A percentile compares a stretch with the other conserved stretches of the same genome.
These are phyloP conservation scores for Eupithecia subfuscata DNA, from an alignment of 2,888 invertebrate species.

Conservation along the genomic window DNA sequence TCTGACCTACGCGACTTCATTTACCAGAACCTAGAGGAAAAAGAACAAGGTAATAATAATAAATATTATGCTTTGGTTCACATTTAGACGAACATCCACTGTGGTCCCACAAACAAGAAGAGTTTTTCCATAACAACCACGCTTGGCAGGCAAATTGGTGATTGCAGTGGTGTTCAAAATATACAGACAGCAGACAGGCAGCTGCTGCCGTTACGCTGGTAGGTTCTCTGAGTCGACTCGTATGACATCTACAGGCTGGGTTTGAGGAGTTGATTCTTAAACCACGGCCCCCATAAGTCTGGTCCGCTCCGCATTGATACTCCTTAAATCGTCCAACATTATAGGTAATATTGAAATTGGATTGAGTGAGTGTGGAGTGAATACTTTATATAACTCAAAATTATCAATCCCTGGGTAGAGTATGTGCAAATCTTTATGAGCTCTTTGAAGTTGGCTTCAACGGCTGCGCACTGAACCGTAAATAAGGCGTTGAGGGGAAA, in stretches of 20 bases:
- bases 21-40: constrained; percentile 84
- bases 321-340: neutral
- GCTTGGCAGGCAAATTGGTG: neutral
- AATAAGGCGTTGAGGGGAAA: too few species aligned
- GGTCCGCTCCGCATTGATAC: neutral
- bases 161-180: neutral
- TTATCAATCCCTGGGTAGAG: too few species aligned
- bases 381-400: neutral
- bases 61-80: neutral
- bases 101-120: neutral
- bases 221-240: too few species aligned
- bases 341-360: neutral
- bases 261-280: neutral
- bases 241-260: neutral
- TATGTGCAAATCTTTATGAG: too few species aligned
- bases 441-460: too few species aligned
- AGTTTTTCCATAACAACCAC: neutral
- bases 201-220: neutral
- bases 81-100: neutral
- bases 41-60: constrained; percentile 69
- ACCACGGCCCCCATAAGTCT: neutral
- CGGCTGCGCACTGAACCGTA: too few species aligned
- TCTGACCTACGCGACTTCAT: constrained; percentile 88
- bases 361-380: neutral
- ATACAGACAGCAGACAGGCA: neutral